Conservation (phyloP, 2,797 vertebrate genomes). For the Hydrophis major region DNA sequence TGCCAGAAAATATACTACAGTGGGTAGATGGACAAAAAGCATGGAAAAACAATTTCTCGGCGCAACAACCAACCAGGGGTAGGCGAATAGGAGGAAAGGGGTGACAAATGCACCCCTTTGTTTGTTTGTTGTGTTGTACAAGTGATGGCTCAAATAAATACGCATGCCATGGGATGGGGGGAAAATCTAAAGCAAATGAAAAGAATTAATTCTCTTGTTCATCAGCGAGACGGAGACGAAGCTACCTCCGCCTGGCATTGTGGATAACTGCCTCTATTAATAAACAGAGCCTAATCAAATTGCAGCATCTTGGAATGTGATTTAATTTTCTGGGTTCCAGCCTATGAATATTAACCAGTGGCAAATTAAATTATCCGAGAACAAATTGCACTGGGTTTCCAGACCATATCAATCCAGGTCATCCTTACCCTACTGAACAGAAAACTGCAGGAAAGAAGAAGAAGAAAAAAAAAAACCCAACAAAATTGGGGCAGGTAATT, state of each 20-base stretch:
- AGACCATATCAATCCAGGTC: slow-evolving; percentile 35
- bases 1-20: not conserved
- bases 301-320: slow-evolving; percentile 58
- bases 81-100: too few species aligned
- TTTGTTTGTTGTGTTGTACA: not conserved
- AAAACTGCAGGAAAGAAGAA: not conserved
- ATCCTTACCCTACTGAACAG: slow-evolving; percentile 44
- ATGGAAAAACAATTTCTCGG: not conserved
- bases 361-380: slow-evolving; percentile 60
- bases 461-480: not conserved
- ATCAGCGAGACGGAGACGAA: not conserved
- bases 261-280: slow-evolving; percentile 49
- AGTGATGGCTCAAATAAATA: slow-evolving; percentile 2
- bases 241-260: slow-evolving; percentile 34
- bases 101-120: not conserved
- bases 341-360: slow-evolving; percentile 54
- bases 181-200: slow-evolving; percentile 9
- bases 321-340: slow-evolving; percentile 57
- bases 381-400: slow-evolving; percentile 51
- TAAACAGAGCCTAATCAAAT: slow-evolving; percentile 61
- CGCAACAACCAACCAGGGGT: too few species aligned
- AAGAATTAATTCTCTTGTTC: not conserved
- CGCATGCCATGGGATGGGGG: not conserved
- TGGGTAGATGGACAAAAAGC: not conserved
- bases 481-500: slow-evolving; percentile 37